A percentile compares a stretch with the other conserved stretches of the same genome.
These are phyloP conservation scores for Gasterosteus aculeatus DNA, from an alignment of 2,113 vertebrate species.

Conservation along the genomic window DNA sequence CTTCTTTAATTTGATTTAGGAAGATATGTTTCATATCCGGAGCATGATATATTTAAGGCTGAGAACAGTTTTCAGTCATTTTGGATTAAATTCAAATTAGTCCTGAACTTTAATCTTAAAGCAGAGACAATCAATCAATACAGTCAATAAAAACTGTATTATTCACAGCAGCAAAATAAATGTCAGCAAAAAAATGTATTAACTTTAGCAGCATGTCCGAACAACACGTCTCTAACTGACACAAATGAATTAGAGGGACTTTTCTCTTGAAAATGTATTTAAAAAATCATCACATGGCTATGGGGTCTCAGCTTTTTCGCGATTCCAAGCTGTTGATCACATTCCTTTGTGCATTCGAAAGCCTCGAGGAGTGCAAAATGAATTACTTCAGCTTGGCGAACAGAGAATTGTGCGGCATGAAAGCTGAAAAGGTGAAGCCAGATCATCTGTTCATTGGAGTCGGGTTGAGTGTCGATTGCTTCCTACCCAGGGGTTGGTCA, in stretches of 20 bases:
- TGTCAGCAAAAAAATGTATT: too few species aligned
- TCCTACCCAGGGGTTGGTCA: slow-evolving; percentile 1
- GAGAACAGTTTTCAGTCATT: too few species aligned
- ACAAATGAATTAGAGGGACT: neutral
- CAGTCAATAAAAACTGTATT: too few species aligned
- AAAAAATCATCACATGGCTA: neutral
- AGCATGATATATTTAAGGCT: too few species aligned
- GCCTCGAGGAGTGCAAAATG: slow-evolving; percentile 30
- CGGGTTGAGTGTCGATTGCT: slow-evolving; percentile 4
- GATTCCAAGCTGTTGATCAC: slow-evolving; percentile 29
- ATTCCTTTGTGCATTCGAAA: slow-evolving; percentile 20
- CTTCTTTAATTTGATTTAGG: too few species aligned
- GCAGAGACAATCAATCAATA: too few species aligned
- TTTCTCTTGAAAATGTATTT: neutral
- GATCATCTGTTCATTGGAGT: slow-evolving; percentile 27
- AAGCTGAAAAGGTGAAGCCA: slow-evolving; percentile 31
- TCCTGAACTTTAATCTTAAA: too few species aligned
- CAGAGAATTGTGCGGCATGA: slow-evolving; percentile 25
- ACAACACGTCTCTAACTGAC: neutral
- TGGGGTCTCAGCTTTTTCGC: neutral
- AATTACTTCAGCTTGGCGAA: slow-evolving; percentile 32
- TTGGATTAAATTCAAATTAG: too few species aligned
- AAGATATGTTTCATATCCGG: too few species aligned
- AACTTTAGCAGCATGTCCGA: neutral
- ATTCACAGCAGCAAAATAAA: too few species aligned